Evolutionary conservation across 2,113 vertebrate genomes (phyloP), one percentile per base, ranked within the genome.

Genomic region (Bostrychus sinensis): DNA sequence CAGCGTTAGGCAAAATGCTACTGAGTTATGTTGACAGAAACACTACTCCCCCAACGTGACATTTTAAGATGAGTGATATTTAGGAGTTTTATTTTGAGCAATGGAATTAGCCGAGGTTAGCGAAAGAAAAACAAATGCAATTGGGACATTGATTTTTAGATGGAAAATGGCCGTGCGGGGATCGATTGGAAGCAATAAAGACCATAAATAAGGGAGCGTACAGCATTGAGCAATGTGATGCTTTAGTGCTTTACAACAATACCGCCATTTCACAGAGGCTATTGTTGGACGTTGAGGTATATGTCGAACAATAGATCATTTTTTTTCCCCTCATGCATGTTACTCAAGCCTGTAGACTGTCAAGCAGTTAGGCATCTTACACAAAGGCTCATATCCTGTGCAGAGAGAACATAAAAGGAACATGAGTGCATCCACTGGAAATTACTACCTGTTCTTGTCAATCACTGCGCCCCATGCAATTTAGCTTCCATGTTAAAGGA

Each of bases 101-200:
- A 69, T 82, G 62, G 75, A 79, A 91, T 85, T 81, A 86, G 56
- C 64, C 65, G 61, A 25, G 62, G 77, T 82, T 74, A 84, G 84
- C 65, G 54, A 67, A 72, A 74, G 63, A 81, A 80, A 85, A 71
- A 56, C 66, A 72, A 83, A 87, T 72, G 43, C 69, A 86, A 83
- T 84, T 61, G 64, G 70, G 41, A 36, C 60, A 91, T 88, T 85
- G 84, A 89, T 91, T 89, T 83, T 71, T 56, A 70, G 60, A 60
- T 26, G 69, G 63, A 85, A 77, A 78, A 82, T 32, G 34, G 61
- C 67, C 23, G 60, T 41, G 46, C 26, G 1, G 63, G 42, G 48
- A 86, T 88, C 55, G 67, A 88, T 85, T 67, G 61, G 66, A 20
- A 60, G 75, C 72, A 66, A 72, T 71, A 69, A 82, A 81, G 20